Conservation (phyloP, 2,113 vertebrate species). For the Oreocharis arfaki region DNA sequence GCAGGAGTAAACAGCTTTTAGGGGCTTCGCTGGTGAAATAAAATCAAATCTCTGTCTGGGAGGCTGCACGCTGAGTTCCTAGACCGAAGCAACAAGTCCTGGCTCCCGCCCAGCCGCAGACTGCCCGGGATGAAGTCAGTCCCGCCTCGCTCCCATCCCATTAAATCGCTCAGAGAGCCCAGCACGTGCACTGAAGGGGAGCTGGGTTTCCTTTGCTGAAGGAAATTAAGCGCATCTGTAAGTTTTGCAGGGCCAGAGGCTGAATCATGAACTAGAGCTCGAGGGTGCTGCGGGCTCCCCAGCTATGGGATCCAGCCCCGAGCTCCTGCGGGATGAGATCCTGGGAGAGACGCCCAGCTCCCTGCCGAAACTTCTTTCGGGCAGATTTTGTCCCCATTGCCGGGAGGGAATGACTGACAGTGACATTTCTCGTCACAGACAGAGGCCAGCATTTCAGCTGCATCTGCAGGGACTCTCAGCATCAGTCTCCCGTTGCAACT, state of each 20-base stretch:
- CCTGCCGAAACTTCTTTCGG: rapidly evolving
- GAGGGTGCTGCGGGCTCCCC: background rate
- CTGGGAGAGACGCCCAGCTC: background rate
- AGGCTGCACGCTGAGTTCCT: background rate
- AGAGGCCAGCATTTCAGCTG: background rate
- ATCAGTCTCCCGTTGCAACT: background rate
- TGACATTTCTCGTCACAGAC: background rate
- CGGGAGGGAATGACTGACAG: background rate
- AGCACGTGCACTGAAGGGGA: rapidly evolving
- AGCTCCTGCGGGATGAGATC: background rate
- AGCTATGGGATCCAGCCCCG: background rate
- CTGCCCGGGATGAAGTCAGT: background rate
- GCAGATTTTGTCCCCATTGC: background rate
- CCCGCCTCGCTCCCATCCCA: background rate
- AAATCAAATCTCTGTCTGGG: rapidly evolving
- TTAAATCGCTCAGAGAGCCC: background rate
- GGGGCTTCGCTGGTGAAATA: background rate
- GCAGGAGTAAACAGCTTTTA: rapidly evolving
- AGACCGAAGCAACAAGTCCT: background rate
- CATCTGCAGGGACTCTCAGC: background rate
- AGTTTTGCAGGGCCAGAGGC: background rate
- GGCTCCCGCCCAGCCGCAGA: background rate
- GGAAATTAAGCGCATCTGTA: constrained; percentile 13
- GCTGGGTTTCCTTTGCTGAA: rapidly evolving
- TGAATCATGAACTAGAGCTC: background rate